Conservation (phyloP, 2,888 invertebrate species). For the Lomographa bimaculata region DNA sequence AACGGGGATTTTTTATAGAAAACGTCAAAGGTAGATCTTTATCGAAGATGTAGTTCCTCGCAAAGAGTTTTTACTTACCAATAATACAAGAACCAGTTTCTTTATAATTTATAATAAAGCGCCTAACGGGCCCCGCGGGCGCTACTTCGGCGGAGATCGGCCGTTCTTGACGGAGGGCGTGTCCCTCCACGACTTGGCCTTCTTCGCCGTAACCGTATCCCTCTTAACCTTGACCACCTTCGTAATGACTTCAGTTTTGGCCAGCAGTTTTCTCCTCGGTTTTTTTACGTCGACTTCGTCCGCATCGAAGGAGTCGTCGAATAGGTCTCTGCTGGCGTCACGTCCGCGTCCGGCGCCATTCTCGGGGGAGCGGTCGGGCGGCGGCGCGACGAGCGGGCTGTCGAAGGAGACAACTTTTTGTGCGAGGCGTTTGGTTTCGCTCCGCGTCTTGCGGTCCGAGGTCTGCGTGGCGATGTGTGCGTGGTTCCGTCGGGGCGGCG, state of each 20-base stretch:
- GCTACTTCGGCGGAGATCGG: conserved; percentile 57
- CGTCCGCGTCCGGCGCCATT: too few species aligned
- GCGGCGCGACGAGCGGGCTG: conserved; percentile 67
- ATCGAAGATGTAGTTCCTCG: too few species aligned
- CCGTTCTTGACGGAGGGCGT: conserved; percentile 65
- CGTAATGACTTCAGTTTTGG: conserved; percentile 59
- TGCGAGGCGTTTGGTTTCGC: conserved; percentile 36
- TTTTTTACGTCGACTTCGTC: conserved; percentile 64
- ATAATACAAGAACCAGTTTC: too few species aligned
- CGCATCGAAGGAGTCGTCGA: conserved; percentile 71
- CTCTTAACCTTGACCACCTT: conserved; percentile 68
- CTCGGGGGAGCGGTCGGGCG: too few species aligned
- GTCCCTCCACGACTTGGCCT: conserved; percentile 65
- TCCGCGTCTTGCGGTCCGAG: conserved; percentile 55
- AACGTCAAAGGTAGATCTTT: too few species aligned
- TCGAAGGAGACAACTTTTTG: conserved; percentile 72
- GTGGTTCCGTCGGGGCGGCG: conserved; percentile 67
- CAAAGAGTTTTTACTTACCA: too few species aligned
- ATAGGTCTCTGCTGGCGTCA: conserved; percentile 69
- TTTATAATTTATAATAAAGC: too few species aligned
- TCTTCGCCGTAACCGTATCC: conserved; percentile 49
- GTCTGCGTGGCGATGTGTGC: conserved; percentile 71
- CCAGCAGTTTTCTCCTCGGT: conserved; percentile 58
- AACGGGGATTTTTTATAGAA: too few species aligned
- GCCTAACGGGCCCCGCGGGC: too few species aligned